A percentile compares a stretch with the other conserved stretches of the same genome.
phyloP scores from a whole-genome alignment of 2,113 vertebrate genomes.

The Mionectes macconnelli region DNA sequence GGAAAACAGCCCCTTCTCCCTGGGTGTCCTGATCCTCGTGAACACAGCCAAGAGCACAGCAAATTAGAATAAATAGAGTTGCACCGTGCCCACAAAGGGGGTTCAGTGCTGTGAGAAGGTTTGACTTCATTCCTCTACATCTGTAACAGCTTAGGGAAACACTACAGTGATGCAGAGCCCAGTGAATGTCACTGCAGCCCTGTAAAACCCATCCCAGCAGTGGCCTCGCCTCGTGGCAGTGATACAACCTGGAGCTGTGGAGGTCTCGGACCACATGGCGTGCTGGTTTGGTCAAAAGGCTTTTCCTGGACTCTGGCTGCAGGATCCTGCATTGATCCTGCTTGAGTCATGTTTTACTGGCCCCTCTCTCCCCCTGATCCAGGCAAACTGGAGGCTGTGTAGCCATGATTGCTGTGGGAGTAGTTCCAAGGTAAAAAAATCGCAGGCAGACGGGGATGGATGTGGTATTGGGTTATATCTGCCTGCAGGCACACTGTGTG shows the following conservation, averaged over 20 bases:
- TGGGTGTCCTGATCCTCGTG: not conserved
- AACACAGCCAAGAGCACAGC: not conserved
- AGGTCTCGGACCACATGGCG: not conserved
- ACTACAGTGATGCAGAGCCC: rapidly evolving
- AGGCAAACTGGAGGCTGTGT: not conserved
- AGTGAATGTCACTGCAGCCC: not conserved
- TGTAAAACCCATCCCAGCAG: not conserved
- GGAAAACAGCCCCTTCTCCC: not conserved
- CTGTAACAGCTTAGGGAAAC: not conserved
- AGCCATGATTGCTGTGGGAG: not conserved
- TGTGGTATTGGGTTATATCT: not conserved
- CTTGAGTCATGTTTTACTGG: not conserved
- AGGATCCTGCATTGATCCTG: not conserved
- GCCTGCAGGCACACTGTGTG: not conserved
- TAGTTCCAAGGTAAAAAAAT: not conserved
- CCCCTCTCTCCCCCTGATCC: not conserved
- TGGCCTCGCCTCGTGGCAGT: not conserved
- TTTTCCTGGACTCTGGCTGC: not conserved
- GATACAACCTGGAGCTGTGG: not conserved
- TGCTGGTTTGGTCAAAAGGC: not conserved
- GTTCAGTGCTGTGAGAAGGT: not conserved
- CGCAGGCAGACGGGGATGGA: not conserved
- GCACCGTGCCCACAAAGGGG: not conserved
- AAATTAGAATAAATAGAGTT: not conserved
- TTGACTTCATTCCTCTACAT: not conserved